These are phyloP conservation scores for Epicauta chinensis DNA, from an alignment of 1,140 invertebrate genomes.

Conservation along the genomic window DNA sequence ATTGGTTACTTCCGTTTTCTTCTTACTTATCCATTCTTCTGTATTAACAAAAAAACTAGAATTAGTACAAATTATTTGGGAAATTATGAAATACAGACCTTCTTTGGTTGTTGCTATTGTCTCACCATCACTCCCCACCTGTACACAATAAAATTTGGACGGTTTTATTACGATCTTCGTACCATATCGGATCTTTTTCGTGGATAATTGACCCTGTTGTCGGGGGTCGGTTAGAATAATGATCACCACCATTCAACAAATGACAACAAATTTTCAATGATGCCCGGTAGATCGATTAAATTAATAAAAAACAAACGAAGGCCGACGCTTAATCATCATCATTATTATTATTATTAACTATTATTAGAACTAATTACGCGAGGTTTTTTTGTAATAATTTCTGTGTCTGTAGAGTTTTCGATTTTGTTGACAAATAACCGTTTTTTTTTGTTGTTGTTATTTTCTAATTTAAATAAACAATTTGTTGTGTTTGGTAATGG, in stretches of 20 bases:
- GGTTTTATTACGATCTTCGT: conserved; percentile 39
- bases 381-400: neutral
- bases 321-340: neutral
- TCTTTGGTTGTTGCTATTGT: conserved; percentile 42
- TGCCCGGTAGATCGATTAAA: neutral
- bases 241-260: conserved; percentile 43
- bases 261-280: neutral
- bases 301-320: neutral
- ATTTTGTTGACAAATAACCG: no score
- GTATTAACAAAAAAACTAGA: conserved; percentile 22
- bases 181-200: conserved; percentile 34
- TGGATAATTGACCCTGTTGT: conserved; percentile 30
- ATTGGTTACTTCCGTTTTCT: conserved; percentile 80
- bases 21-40: conserved; percentile 89
- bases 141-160: conserved; percentile 29
- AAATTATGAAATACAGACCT: conserved; percentile 30
- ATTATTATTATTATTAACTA: neutral
- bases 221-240: conserved; percentile 36
- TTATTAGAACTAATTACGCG: neutral
- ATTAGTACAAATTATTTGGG: neutral
- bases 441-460: no score
- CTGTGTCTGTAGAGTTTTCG: no score
- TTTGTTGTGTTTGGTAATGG: no score
- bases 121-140: conserved; percentile 38
- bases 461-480: no score